Percentiles rank a stretch among this genome's conserved stretches.
phyloP scores from a whole-genome alignment of 2,888 invertebrate genomes.

The Reticulitermes lucifugus region DNA sequence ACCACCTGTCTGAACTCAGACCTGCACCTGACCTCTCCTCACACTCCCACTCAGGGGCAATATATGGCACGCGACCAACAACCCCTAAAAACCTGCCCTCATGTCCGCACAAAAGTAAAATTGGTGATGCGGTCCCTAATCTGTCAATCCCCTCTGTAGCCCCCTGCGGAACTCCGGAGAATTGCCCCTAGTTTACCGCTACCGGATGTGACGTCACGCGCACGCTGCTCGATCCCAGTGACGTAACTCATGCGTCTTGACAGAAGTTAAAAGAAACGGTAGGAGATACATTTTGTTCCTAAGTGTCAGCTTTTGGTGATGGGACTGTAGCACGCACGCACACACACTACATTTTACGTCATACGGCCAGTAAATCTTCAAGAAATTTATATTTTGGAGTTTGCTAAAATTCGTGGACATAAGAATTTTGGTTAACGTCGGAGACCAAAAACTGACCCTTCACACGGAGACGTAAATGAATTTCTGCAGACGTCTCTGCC shows the following conservation, averaged over 20 bases:
- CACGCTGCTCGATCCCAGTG: background rate
- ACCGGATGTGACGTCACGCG: background rate
- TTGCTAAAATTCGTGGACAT: too few species aligned
- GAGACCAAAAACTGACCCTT: too few species aligned
- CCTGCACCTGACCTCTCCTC: background rate
- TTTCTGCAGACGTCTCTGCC: too few species aligned
- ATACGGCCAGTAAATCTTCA: too few species aligned
- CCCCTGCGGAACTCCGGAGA: background rate
- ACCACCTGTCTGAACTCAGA: background rate
- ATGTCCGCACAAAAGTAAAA: background rate
- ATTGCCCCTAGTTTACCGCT: background rate
- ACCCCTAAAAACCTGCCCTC: background rate
- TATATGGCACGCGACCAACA: background rate
- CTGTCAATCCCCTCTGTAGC: background rate
- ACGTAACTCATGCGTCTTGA: background rate
- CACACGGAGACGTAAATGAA: too few species aligned
- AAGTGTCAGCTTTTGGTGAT: too few species aligned
- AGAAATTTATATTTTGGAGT: too few species aligned
- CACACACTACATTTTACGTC: too few species aligned
- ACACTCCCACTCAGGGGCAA: constrained; percentile 1
- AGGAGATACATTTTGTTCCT: too few species aligned
- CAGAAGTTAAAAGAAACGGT: background rate
- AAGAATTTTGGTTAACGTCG: too few species aligned
- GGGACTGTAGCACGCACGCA: too few species aligned
- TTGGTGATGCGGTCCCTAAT: background rate